Base-by-base conservation (phyloP, 2,797 vertebrate genomes). In the Poeciliopsis presidionis region DNA sequence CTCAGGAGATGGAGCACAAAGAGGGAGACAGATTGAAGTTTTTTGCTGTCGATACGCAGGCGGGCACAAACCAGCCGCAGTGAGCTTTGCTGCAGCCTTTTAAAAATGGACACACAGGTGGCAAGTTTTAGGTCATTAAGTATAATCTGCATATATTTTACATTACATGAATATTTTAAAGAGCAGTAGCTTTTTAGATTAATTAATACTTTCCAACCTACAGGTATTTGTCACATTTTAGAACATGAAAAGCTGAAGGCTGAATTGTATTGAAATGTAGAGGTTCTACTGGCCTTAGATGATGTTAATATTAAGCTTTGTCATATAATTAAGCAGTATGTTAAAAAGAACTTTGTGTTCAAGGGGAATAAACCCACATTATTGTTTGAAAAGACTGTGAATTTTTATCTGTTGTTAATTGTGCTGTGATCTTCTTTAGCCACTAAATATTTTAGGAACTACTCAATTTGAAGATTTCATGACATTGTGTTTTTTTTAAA, bases 21-120 rank as follows among this genome's bases (percentile, higher is more conserved):
- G 76, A 74, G 71, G 53, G 67, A 86, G 73, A 86, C 69, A 28
- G 81, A 91, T 91, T 87, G 83, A 87, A 86, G 1, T 25, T 86
- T 83, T 70, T 78, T 71, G 76, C 80, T 78, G 89, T 90, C 81
- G 49, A 88, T 89, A 86, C 70, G 74, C 79, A 75, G 80, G 71
- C 36, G 41, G 82, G 72, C 22, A 70, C 41, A 6, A 79, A 73
- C 71, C 12, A 45, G 65, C 76, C 2, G 57, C 36, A 81, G 36
- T 1, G 28, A 51, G 72, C 80, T 77, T 65, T 79, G 59, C 65
- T 51, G 81, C 71, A 73, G 55, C 45, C 70, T 83, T n/a, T 87
- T 78, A 79, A 73, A 84, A 81, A 84, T 67, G 45, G 77, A 73
- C 33, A 22, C 20, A 75, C 82, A 82, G 78, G 63, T 81, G 61